phyloP scores from a whole-genome alignment of 2,888 invertebrate genomes.

The Drosophila quinaria region DNA sequence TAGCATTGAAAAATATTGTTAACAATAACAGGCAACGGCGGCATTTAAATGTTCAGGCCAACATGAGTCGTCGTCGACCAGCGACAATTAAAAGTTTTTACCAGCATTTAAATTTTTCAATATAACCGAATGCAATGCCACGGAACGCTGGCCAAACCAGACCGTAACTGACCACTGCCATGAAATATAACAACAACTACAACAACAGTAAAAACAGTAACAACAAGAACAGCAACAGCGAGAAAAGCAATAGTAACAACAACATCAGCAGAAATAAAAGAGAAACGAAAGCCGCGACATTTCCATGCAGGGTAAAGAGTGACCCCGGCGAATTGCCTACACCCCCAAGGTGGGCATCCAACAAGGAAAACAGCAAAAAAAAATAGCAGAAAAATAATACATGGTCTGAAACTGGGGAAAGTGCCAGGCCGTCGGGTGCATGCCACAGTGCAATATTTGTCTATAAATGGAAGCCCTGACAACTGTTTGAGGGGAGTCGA shows the following conservation, averaged over 20 bases:
- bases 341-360: conserved; percentile 25
- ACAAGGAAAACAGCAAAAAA: conserved; percentile 27
- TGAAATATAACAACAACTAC: conserved; percentile 41
- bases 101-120: conserved; percentile 81
- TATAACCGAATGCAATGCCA: conserved; percentile 70
- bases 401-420: conserved; percentile 46
- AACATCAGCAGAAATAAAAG: conserved; percentile 47
- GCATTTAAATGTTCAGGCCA: conserved; percentile 66
- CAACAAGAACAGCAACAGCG: conserved; percentile 29
- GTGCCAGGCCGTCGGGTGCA: conserved; percentile 63
- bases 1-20: conserved; percentile 79
- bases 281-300: conserved; percentile 73
- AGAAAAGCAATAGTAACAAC: conserved; percentile 21
- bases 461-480: conserved; percentile 73
- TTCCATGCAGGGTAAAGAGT: conserved; percentile 55
- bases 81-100: conserved; percentile 80
- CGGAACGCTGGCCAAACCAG: conserved; percentile 50
- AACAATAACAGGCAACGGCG: conserved; percentile 72
- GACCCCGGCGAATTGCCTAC: conserved; percentile 39
- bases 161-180: conserved; percentile 67
- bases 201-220: conserved; percentile 22
- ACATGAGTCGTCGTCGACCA: conserved; percentile 45
- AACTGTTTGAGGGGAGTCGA: conserved; percentile 38
- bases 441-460: conserved; percentile 72
- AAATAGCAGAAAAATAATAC: conserved; percentile 9